A percentile compares a stretch with the other conserved stretches of the same genome.
Conservation (phyloP, 2,113 vertebrate genomes). For the Noctilio leporinus region DNA sequence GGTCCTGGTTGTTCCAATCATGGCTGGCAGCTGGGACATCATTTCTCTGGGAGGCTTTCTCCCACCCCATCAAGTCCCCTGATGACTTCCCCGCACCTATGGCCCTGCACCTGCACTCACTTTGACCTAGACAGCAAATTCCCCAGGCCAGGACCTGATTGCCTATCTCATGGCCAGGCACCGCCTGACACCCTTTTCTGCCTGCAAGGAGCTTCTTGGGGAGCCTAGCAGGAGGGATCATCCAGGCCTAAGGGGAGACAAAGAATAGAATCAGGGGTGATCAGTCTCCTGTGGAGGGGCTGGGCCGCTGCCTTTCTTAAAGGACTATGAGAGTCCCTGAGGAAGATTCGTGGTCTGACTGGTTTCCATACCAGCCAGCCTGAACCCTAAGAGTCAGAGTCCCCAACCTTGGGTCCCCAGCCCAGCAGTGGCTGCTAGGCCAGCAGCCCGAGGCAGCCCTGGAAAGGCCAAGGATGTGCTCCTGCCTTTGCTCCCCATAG, state of each 20-base stretch:
- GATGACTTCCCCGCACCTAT: neutral
- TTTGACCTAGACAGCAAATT: neutral
- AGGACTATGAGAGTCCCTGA: neutral
- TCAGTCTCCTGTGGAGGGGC: neutral
- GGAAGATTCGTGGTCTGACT: neutral
- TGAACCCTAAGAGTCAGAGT: neutral
- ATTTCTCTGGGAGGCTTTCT: neutral
- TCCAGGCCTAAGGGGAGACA: neutral
- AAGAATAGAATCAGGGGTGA: neutral
- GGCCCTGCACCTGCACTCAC: neutral
- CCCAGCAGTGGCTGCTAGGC: too few species aligned
- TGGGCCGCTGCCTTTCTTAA: neutral
- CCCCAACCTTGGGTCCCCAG: neutral
- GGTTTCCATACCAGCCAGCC: neutral
- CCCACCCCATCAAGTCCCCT: neutral
- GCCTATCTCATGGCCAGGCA: neutral
- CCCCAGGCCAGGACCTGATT: neutral
- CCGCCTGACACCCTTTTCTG: neutral
- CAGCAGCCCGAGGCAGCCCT: neutral
- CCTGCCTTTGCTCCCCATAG: neutral
- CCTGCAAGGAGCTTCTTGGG: neutral
- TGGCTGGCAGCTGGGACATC: neutral
- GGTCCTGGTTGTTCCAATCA: neutral
- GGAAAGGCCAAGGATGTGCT: neutral
- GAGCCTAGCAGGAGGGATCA: neutral